These are phyloP conservation scores for Cotesia congregata DNA, from an alignment of 2,888 invertebrate species.

Conservation along the genomic window DNA sequence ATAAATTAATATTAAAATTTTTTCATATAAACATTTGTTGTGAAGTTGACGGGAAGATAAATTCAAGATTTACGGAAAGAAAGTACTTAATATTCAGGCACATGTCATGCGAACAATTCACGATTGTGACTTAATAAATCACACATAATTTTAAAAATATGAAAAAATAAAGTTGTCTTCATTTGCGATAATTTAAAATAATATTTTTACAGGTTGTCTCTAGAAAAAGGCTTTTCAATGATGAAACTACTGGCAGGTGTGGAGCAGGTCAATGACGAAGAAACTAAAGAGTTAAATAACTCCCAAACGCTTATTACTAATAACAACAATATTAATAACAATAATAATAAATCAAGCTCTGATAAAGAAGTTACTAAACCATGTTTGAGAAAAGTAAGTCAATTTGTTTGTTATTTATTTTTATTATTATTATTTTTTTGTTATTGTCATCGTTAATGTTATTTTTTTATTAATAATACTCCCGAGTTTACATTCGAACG, in stretches of 20 bases:
- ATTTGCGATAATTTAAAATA: neutral
- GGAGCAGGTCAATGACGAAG: constrained; percentile 59
- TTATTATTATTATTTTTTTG: too few relatives aligned
- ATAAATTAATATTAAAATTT: too few relatives aligned
- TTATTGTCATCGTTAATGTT: neutral
- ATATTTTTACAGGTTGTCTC: neutral
- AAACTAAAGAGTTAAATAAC: constrained; percentile 44
- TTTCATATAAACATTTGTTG: too few relatives aligned
- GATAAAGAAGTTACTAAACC: constrained; percentile 47
- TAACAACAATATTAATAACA: constrained; percentile 41
- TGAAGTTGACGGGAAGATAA: too few relatives aligned
- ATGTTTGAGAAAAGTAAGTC: constrained; percentile 57
- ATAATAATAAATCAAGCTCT: constrained; percentile 44
- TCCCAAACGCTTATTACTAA: constrained; percentile 12
- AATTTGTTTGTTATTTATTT: neutral
- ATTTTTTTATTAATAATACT: constrained; percentile 39
- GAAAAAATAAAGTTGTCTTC: neutral
- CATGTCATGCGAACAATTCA: too few relatives aligned
- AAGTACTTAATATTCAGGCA: too few relatives aligned
- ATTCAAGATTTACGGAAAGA: too few relatives aligned
- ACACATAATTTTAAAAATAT: neutral
- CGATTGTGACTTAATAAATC: too few relatives aligned
- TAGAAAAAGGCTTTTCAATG: constrained; percentile 54
- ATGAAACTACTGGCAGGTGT: constrained; percentile 69
- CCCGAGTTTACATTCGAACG: constrained; percentile 17